These are phyloP conservation scores for Strigamia crassipes DNA, from an alignment of 2,888 invertebrate genomes.

Conservation along the genomic window DNA sequence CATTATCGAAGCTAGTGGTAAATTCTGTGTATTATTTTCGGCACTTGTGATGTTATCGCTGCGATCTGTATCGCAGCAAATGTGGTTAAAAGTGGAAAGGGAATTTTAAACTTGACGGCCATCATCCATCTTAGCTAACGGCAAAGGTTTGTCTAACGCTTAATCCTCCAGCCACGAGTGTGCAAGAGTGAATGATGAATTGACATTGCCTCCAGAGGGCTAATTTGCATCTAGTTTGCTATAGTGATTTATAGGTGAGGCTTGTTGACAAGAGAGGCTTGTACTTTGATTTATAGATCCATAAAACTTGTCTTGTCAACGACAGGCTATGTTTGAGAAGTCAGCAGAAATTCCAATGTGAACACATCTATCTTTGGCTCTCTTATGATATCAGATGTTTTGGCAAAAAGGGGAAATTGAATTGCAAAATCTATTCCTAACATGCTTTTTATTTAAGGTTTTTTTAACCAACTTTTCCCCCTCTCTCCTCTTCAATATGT, in stretches of 20 bases:
- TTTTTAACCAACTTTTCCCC: neutral
- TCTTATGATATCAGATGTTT: slow-evolving; percentile 11
- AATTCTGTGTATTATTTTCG: too few relatives aligned
- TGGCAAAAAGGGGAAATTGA: slow-evolving; percentile 15
- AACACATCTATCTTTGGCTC: slow-evolving; percentile 11
- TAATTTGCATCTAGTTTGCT: slow-evolving; percentile 24
- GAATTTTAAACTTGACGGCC: neutral
- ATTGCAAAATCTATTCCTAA: slow-evolving; percentile 12
- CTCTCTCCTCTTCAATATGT: too few relatives aligned
- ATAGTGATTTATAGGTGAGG: slow-evolving; percentile 26
- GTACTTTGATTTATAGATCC: slow-evolving; percentile 30
- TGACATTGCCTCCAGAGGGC: slow-evolving; percentile 14
- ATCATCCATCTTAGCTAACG: neutral
- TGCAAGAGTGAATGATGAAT: neutral
- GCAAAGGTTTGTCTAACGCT: neutral
- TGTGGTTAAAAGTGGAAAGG: neutral
- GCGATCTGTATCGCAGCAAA: too few relatives aligned
- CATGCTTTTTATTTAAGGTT: neutral
- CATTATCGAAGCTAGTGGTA: too few relatives aligned
- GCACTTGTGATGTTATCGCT: too few relatives aligned
- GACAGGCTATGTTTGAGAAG: slow-evolving; percentile 16
- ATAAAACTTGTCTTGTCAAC: slow-evolving; percentile 26
- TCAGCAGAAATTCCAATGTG: slow-evolving; percentile 22
- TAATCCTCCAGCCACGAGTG: neutral
- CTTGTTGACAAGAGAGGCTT: slow-evolving; percentile 25